phyloP scores from a whole-genome alignment of 2,888 invertebrate species.

The Rotaria socialis region DNA sequence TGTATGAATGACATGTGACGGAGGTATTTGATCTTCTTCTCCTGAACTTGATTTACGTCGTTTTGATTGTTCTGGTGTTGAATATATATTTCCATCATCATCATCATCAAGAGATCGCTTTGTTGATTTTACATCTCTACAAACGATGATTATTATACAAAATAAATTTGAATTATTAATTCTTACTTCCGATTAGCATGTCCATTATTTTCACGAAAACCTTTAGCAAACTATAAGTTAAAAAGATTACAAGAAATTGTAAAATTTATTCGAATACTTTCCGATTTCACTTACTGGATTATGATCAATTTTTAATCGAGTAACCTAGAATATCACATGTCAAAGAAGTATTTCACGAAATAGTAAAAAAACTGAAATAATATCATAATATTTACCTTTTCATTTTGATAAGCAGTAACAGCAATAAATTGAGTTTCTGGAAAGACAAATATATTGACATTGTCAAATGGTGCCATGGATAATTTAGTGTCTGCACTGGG shows the following conservation, averaged over 20 bases:
- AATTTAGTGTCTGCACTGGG: not conserved
- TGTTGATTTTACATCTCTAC: not conserved
- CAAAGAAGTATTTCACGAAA: not conserved
- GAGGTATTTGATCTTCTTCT: not conserved
- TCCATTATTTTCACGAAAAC: constrained; percentile 32
- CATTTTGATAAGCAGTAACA: constrained; percentile 47
- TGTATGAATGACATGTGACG: not conserved
- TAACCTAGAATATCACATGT: not conserved
- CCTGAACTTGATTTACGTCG: constrained; percentile 18
- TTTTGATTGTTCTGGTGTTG: not conserved
- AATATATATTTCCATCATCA: not conserved
- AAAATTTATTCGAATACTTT: not conserved
- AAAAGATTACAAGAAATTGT: not conserved
- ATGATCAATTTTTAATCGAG: constrained; percentile 28
- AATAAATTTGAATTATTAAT: too few species aligned
- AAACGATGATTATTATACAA: not conserved
- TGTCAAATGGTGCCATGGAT: not conserved
- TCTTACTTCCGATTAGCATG: constrained; percentile 17
- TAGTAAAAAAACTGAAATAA: not conserved
- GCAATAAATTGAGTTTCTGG: constrained; percentile 44
- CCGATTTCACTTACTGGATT: not conserved
- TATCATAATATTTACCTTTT: not conserved
- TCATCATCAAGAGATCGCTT: constrained; percentile 11
- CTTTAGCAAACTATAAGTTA: not conserved
- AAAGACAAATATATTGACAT: constrained; percentile 45